Evolutionary conservation across 2,888 invertebrate genomes (phyloP).

Genomic region (Gymnoscelis rufifasciata): DNA sequence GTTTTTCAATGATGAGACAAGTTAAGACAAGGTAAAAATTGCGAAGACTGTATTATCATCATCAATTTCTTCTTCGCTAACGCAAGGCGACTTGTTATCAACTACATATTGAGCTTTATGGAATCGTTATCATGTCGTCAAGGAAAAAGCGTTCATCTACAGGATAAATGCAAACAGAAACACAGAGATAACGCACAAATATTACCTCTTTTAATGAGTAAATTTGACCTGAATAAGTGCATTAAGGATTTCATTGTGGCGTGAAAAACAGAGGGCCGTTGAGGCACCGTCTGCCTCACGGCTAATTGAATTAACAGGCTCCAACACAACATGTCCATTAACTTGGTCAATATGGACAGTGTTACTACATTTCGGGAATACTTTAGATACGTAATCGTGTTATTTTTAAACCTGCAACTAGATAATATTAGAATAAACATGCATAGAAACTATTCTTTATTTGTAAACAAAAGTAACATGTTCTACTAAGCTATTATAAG

Average conservation of each 20-base stretch:
- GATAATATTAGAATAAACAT: too few species aligned
- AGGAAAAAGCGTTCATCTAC: neutral
- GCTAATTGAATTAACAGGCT: slow-evolving; percentile 71
- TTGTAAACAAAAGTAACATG: too few species aligned
- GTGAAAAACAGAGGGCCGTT: slow-evolving; percentile 57
- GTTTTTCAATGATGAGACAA: too few species aligned
- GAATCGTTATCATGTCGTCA: neutral
- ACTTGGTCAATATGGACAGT: slow-evolving; percentile 48
- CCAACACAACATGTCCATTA: slow-evolving; percentile 71
- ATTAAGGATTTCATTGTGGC: slow-evolving; percentile 49
- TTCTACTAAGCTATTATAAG: too few species aligned
- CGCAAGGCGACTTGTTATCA: too few species aligned
- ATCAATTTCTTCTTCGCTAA: too few species aligned
- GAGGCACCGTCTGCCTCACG: slow-evolving; percentile 40
- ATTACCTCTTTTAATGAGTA: slow-evolving; percentile 14
- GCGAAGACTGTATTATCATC: too few species aligned
- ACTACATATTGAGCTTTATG: too few species aligned
- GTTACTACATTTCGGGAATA: slow-evolving; percentile 3
- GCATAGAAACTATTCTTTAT: too few species aligned
- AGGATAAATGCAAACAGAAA: too few species aligned
- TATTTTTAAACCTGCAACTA: neutral
- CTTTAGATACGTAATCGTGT: neutral
- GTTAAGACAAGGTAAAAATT: too few species aligned
- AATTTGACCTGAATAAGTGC: slow-evolving; percentile 25
- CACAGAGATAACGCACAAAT: neutral